phyloP scores from a whole-genome alignment of 2,888 invertebrate species.

The Notocelia uddmanniana region DNA sequence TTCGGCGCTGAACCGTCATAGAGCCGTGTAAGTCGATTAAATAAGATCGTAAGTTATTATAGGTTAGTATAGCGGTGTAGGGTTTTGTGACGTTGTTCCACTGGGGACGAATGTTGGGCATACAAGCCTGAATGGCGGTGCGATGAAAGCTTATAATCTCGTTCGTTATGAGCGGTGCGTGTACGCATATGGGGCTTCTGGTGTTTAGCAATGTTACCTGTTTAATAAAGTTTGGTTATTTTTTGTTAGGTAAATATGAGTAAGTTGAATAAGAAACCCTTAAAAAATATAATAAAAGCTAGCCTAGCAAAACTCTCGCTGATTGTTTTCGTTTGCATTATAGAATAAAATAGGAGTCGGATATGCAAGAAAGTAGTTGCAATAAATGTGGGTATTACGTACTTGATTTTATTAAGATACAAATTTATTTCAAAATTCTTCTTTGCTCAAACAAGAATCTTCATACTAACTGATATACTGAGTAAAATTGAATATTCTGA shows the following conservation, averaged over 20 bases:
- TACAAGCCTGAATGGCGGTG: slow-evolving; percentile 58
- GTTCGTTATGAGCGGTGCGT: slow-evolving; percentile 70
- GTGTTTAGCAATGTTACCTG: slow-evolving; percentile 7
- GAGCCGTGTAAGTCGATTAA: slow-evolving; percentile 23
- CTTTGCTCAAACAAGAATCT: too few relatives aligned
- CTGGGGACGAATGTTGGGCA: background rate
- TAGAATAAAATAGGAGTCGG: too few relatives aligned
- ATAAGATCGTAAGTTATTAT: slow-evolving; percentile 1
- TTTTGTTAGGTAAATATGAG: slow-evolving; percentile 21
- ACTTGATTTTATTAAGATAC: too few relatives aligned
- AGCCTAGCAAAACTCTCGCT: too few relatives aligned
- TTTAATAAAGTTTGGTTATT: background rate
- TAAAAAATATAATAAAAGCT: background rate
- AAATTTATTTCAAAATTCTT: too few relatives aligned
- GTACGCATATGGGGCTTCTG: slow-evolving; percentile 58
- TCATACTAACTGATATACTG: too few relatives aligned
- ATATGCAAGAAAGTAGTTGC: too few relatives aligned
- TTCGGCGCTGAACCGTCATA: slow-evolving; percentile 55
- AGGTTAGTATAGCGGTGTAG: background rate
- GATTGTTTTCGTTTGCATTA: too few relatives aligned
- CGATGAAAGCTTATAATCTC: slow-evolving; percentile 75
- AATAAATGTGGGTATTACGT: too few relatives aligned
- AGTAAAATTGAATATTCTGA: too few relatives aligned
- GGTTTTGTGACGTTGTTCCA: background rate
- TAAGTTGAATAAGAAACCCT: background rate